Evolutionary conservation across 1,140 invertebrate genomes (phyloP).

Genomic region (Drosophila pandora): DNA sequence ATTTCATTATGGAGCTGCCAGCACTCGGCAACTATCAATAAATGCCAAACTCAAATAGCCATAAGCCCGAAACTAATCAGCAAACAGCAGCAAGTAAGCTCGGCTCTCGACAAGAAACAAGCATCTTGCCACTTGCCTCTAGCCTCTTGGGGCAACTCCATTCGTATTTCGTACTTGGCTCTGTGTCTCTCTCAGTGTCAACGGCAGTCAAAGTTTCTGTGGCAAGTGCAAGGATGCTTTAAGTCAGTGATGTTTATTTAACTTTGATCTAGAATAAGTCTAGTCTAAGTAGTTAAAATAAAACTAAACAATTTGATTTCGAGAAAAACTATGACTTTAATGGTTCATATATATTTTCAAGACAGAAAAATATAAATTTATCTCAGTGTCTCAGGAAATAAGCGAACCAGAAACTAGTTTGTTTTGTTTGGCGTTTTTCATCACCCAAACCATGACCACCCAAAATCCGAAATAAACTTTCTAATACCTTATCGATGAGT

Average conservation of each 20-base stretch:
- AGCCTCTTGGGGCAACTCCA: constrained; percentile 23
- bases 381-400: neutral
- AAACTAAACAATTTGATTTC: neutral
- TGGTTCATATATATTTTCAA: neutral
- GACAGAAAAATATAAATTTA: too few species aligned
- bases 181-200: neutral
- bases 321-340: neutral
- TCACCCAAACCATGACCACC: constrained; percentile 10
- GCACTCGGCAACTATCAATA: constrained; percentile 54
- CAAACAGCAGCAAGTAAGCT: constrained; percentile 52
- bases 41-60: constrained; percentile 66
- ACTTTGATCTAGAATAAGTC: neutral
- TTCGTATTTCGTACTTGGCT: neutral
- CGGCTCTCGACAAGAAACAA: constrained; percentile 49
- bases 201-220: constrained; percentile 4
- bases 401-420: constrained; percentile 6
- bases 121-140: constrained; percentile 46
- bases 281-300: neutral
- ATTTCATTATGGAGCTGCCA: constrained; percentile 51
- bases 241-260: constrained; percentile 18
- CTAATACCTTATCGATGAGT: constrained; percentile 50
- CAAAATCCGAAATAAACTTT: constrained; percentile 59
- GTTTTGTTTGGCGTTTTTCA: constrained; percentile 9
- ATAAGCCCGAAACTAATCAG: constrained; percentile 72
- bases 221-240: neutral